A percentile compares a stretch with the other conserved stretches of the same genome.
Conservation (phyloP, 2,888 invertebrate genomes). For the Phaonia tiefii region DNA sequence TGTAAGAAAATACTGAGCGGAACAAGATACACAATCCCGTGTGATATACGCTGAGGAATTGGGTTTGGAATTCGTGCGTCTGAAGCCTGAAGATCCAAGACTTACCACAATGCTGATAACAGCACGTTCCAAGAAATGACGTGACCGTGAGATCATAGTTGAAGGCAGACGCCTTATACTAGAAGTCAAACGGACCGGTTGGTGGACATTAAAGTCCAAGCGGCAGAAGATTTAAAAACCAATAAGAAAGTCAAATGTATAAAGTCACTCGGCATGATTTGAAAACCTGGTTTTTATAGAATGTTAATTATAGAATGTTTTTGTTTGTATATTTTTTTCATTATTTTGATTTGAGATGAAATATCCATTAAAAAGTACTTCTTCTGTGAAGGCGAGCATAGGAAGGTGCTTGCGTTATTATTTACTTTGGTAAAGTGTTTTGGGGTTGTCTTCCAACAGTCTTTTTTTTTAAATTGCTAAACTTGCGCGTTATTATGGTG, state of each 20-base stretch:
- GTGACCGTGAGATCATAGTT: constrained; percentile 82
- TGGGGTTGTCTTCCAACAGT: too few relatives aligned
- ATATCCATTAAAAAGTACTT: too few relatives aligned
- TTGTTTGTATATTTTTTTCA: too few relatives aligned
- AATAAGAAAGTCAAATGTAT: constrained; percentile 82
- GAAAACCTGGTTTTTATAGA: constrained; percentile 92
- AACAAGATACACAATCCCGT: constrained; percentile 38
- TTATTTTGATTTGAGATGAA: too few relatives aligned
- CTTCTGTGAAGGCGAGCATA: too few relatives aligned
- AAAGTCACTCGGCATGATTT: constrained; percentile 90
- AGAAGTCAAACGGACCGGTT: constrained; percentile 87
- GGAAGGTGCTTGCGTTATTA: too few relatives aligned
- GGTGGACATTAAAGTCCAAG: constrained; percentile 81
- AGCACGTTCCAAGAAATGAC: constrained; percentile 75
- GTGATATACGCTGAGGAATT: constrained; percentile 72
- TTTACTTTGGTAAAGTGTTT: too few relatives aligned
- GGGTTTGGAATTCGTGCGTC: too few relatives aligned
- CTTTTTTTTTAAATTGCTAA: too few relatives aligned
- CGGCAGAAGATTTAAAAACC: constrained; percentile 68
- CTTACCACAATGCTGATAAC: constrained; percentile 81
- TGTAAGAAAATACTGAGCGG: constrained; percentile 35
- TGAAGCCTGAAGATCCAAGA: constrained; percentile 83
- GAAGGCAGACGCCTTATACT: constrained; percentile 91
- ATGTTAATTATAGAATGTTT: too few relatives aligned
- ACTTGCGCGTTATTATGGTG: too few relatives aligned